phyloP scores from a whole-genome alignment of 2,113 vertebrate species.

The Martes martes region DNA sequence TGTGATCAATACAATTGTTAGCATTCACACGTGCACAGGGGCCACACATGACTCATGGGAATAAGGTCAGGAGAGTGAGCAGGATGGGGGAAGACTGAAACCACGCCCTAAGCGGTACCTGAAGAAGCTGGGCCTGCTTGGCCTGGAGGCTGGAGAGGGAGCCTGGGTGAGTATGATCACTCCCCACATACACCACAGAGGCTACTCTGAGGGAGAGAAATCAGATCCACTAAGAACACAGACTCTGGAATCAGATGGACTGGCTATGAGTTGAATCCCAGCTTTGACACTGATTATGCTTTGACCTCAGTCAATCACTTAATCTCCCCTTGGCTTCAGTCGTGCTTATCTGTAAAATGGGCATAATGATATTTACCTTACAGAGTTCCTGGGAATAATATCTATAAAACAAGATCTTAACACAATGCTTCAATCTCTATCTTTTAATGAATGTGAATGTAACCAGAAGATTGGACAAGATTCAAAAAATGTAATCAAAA shows the following conservation, averaged over 20 bases:
- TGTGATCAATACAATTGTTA: neutral
- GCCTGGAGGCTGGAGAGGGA: neutral
- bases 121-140: no score
- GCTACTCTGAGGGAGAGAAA: neutral
- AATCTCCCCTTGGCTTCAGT: neutral
- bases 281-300: neutral
- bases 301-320: neutral
- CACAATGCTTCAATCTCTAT: neutral
- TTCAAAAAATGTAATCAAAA: neutral
- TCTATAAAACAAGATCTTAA: neutral
- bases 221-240: neutral
- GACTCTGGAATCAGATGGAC: neutral
- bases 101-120: neutral
- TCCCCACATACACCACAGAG: neutral
- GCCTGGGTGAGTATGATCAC: rapidly evolving
- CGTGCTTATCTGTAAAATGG: neutral
- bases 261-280: neutral
- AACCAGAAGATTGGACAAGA: neutral
- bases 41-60: no score
- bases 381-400: neutral
- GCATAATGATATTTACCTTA: neutral
- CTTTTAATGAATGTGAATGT: neutral
- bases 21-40: neutral
- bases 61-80: neutral
- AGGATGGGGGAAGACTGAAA: neutral